phyloP scores from a whole-genome alignment of 2,888 invertebrate genomes.

The Aplocera efformata region DNA sequence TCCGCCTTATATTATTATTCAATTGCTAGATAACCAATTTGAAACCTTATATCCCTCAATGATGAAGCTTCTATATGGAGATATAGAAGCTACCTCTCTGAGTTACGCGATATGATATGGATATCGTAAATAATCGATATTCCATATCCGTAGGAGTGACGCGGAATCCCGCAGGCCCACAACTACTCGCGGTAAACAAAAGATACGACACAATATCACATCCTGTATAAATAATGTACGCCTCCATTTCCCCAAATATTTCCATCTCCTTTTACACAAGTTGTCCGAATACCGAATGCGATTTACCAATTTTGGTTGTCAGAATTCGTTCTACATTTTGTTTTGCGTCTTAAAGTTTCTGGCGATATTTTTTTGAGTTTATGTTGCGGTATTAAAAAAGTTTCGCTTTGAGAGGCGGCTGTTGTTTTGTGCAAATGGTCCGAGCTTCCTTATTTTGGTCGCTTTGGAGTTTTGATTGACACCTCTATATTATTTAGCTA shows the following conservation, averaged over 20 bases:
- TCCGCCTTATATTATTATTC: no score
- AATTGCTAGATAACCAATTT: no score
- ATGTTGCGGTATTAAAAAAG: conserved; percentile 21
- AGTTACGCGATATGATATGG: conserved; percentile 15
- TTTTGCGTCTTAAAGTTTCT: conserved; percentile 24
- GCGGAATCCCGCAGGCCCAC: conserved; percentile 35
- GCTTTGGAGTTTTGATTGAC: neutral
- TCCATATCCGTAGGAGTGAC: conserved; percentile 24
- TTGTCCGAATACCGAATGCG: conserved; percentile 24
- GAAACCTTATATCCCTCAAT: no score
- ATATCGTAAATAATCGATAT: conserved; percentile 20
- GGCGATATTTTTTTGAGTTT: conserved; percentile 16
- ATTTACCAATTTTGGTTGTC: conserved; percentile 27
- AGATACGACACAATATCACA: conserved; percentile 39
- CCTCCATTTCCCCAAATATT: conserved; percentile 28
- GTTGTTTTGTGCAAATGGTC: conserved; percentile 11
- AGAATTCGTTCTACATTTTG: conserved; percentile 15
- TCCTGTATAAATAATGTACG: conserved; percentile 47
- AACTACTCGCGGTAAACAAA: conserved; percentile 48
- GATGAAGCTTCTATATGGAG: conserved; percentile 5
- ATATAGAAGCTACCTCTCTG: neutral
- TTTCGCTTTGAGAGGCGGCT: conserved; percentile 17
- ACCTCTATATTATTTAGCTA: no score
- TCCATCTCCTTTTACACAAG: conserved; percentile 33
- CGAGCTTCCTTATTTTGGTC: neutral